These are phyloP conservation scores for Dinothrombium tinctorium DNA, from an alignment of 1,140 invertebrate genomes.

Conservation along the genomic window DNA sequence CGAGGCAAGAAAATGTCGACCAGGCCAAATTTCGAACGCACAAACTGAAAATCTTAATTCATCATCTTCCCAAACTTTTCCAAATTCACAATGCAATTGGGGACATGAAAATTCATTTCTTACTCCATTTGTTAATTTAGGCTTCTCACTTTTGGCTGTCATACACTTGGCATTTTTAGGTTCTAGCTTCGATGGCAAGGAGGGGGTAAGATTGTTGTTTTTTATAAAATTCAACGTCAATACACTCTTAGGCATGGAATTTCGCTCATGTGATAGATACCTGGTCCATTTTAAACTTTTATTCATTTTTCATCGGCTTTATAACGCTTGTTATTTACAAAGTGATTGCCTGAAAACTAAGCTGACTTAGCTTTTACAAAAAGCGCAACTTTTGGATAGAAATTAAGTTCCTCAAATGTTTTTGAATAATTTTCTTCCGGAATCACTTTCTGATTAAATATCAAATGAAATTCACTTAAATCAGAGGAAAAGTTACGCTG, in stretches of 20 bases:
- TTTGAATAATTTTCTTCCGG: no score
- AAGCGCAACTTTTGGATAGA: no score
- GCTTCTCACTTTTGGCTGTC: constrained; percentile 8
- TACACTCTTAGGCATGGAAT: background rate
- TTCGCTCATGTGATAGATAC: background rate
- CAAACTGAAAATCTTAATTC: background rate
- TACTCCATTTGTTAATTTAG: constrained; percentile 2
- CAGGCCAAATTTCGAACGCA: background rate
- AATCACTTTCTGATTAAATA: no score
- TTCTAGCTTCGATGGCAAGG: constrained; percentile 9
- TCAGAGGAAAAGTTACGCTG: no score
- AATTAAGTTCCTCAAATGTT: no score
- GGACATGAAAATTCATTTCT: background rate
- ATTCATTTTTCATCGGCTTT: constrained; percentile 1
- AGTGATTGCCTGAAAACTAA: no score
- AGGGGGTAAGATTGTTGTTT: constrained; percentile 4
- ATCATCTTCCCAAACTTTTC: background rate
- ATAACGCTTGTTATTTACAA: background rate
- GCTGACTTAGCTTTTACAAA: no score
- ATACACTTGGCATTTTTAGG: constrained; percentile 11
- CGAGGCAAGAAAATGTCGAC: constrained; percentile 2
- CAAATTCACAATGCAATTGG: background rate
- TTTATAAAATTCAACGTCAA: no score
- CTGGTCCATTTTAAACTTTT: background rate
- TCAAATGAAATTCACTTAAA: no score